These are phyloP conservation scores for Timema cristinae DNA, from an alignment of 2,888 invertebrate species.

Conservation along the genomic window DNA sequence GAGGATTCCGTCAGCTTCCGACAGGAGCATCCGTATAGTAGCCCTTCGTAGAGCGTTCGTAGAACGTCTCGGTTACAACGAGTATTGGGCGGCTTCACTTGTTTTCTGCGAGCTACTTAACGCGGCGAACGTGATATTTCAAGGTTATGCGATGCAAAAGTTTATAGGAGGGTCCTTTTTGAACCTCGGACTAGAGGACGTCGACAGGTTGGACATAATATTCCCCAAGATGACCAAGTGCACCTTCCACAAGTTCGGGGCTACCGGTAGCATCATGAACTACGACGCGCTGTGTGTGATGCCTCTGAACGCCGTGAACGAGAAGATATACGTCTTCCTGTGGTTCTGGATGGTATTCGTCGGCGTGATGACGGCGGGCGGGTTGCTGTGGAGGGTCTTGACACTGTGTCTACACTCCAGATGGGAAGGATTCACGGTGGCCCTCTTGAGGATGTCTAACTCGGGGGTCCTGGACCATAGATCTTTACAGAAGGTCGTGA, in stretches of 20 bases:
- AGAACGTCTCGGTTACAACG: constrained; percentile 24
- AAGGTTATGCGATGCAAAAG: constrained; percentile 26
- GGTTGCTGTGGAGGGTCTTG: constrained; percentile 25
- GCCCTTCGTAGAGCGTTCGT: constrained; percentile 25
- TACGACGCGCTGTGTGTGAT: constrained; percentile 47
- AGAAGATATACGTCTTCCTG: constrained; percentile 44
- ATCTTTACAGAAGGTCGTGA: constrained; percentile 19
- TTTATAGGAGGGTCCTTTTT: constrained; percentile 29
- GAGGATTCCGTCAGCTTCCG: constrained; percentile 19
- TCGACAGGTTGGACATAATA: constrained; percentile 30
- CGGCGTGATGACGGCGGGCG: constrained; percentile 5
- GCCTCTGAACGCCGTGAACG: constrained; percentile 46
- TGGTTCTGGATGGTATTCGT: constrained; percentile 41
- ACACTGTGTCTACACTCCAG: constrained; percentile 32
- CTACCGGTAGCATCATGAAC: constrained; percentile 44
- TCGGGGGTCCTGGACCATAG: constrained; percentile 44
- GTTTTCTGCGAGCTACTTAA: constrained; percentile 28
- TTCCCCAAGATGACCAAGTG: constrained; percentile 43
- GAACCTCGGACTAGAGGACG: constrained; percentile 27
- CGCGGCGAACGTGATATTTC: constrained; percentile 25
- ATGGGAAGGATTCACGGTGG: constrained; percentile 57
- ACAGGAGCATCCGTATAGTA: constrained; percentile 16
- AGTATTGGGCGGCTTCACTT: constrained; percentile 27
- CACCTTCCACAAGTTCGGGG: constrained; percentile 46
- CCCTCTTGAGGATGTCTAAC: constrained; percentile 59